Percentiles rank a stretch among this genome's conserved stretches.
Conservation (phyloP, 2,888 invertebrate genomes). For the Athalia circularis region DNA sequence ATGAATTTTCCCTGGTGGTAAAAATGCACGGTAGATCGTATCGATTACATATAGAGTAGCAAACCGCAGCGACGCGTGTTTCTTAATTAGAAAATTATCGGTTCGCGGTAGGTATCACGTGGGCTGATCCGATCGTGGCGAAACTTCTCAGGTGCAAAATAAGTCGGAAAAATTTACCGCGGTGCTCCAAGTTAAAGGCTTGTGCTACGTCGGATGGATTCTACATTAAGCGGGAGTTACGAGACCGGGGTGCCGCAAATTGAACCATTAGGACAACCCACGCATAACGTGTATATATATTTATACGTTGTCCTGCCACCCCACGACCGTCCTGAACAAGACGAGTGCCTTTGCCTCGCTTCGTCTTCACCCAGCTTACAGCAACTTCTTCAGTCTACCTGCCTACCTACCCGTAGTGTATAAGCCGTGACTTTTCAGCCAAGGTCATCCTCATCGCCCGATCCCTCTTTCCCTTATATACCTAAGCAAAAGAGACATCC, state of each 20-base stretch:
- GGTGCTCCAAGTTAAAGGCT: background rate
- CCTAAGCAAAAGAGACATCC: no score
- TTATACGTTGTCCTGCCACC: background rate
- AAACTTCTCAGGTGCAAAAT: slow-evolving; percentile 2
- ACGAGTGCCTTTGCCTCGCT: background rate
- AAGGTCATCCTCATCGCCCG: no score
- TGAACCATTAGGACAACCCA: slow-evolving; percentile 60
- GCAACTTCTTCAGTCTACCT: no score
- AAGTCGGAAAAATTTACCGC: slow-evolving; percentile 39
- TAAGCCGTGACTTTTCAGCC: no score
- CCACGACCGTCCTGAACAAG: background rate
- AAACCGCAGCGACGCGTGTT: slow-evolving; percentile 56
- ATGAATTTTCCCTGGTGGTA: no score
- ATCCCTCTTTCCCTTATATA: no score
- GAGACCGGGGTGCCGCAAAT: slow-evolving; percentile 58
- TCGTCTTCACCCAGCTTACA: no score
- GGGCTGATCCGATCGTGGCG: slow-evolving; percentile 46
- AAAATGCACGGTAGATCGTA: no score
- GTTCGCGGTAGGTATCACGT: slow-evolving; percentile 39
- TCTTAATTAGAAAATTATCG: slow-evolving; percentile 66
- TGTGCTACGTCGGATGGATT: background rate
- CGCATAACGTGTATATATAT: slow-evolving; percentile 37
- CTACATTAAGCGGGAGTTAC: slow-evolving; percentile 49
- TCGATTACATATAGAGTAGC: background rate
- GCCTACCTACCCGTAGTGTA: slow-evolving; percentile 17